Evolutionary conservation across 1,140 invertebrate species (phyloP).

Genomic region (Mercenaria mercenaria): DNA sequence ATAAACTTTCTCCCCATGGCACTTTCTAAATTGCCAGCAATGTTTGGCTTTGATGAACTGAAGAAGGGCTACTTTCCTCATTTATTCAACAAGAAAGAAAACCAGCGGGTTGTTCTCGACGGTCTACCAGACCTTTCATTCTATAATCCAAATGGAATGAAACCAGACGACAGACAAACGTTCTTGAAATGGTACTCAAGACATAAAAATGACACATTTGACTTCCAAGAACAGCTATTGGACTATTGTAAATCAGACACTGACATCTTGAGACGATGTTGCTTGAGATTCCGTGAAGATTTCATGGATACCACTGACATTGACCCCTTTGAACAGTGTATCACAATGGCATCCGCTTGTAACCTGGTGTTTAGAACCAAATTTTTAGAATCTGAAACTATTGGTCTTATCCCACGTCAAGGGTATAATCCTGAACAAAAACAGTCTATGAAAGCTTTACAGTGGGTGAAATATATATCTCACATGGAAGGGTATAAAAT

Average conservation of each 20-base stretch:
- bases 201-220: no score
- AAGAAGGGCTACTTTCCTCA: no score
- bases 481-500: no score
- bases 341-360: slow-evolving; percentile 18
- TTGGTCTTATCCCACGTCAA: not conserved
- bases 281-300: no score
- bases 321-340: not conserved
- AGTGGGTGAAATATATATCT: slow-evolving; percentile 1
- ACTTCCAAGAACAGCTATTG: not conserved
- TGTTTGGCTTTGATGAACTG: slow-evolving; percentile 34
- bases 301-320: no score
- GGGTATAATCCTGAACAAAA: no score
- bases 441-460: not conserved
- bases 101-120: not conserved
- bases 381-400: no score
- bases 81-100: slow-evolving; percentile 18
- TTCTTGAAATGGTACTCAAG: slow-evolving; percentile 55
- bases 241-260: slow-evolving; percentile 38
- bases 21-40: slow-evolving; percentile 10
- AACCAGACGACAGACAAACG: not conserved
- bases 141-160: slow-evolving; percentile 38
- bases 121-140: not conserved
- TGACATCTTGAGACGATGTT: no score
- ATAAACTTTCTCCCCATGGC: slow-evolving; percentile 24
- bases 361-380: slow-evolving; percentile 28